phyloP scores from a whole-genome alignment of 1,140 invertebrate genomes.

The Thaumetopoea pityocampa region DNA sequence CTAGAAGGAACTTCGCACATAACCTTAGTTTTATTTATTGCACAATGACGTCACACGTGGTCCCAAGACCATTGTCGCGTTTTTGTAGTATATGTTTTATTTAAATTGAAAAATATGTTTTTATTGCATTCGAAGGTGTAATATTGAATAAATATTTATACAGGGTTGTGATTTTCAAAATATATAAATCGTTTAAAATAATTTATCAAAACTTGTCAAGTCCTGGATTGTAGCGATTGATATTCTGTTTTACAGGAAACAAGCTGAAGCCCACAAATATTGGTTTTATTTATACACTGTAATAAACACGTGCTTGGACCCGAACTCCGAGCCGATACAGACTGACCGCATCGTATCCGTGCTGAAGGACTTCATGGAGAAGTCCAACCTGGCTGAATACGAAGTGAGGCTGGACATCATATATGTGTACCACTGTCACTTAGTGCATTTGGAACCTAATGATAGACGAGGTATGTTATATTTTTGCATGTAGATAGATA shows the following conservation, averaged over 20 bases:
- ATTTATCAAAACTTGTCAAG: background rate
- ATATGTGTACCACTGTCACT: slow-evolving; percentile 86
- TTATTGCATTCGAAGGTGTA: no score
- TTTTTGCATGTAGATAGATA: slow-evolving; percentile 16
- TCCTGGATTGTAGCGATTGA: background rate
- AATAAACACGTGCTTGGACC: slow-evolving; percentile 68
- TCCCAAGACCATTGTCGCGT: no score
- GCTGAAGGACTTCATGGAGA: slow-evolving; percentile 90
- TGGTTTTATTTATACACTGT: slow-evolving; percentile 93
- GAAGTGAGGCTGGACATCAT: slow-evolving; percentile 86
- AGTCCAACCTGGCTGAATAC: slow-evolving; percentile 90
- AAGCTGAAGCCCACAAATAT: slow-evolving; percentile 84
- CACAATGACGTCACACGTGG: no score
- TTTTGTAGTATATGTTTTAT: no score
- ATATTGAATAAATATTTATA: no score
- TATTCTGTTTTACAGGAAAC: slow-evolving; percentile 67
- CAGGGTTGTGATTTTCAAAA: no score
- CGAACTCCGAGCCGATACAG: slow-evolving; percentile 15
- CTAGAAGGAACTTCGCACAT: no score
- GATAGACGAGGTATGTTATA: slow-evolving; percentile 52
- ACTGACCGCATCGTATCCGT: slow-evolving; percentile 70
- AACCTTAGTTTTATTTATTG: no score
- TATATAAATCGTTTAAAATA: background rate
- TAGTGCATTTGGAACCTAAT: slow-evolving; percentile 73
- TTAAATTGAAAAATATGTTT: no score